Evolutionary conservation across 2,113 vertebrate genomes (phyloP), one percentile per base, ranked within the genome.

Genomic region (Pachycephala philippinensis): DNA sequence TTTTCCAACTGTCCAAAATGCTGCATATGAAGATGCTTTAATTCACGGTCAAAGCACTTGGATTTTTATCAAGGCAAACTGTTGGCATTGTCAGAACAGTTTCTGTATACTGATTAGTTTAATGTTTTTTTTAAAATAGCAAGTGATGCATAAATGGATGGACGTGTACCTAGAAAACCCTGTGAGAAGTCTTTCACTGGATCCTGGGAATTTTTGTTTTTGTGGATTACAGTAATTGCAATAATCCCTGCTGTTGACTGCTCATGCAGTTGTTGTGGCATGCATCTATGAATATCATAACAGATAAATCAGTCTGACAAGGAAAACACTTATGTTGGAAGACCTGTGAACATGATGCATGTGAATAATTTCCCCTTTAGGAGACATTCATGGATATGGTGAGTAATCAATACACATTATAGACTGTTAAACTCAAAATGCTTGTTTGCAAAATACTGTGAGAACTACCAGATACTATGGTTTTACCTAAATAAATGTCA

Each of bases 341-440:
- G 96, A 98, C 96, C 98, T 96, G 98, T 97, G 96, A 98, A 98
- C 97, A 99, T 99, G 99, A 99, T 99, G 98, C 99, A 99, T 71
- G 98, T 99, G 97, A 99, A 99, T 97, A 98, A 98, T 96, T 99
- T 98, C 90, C 99, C 99, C 77, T 98, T 99, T 96, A 98, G 99
- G 97, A 99, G 99, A 94, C 99, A 99, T 98, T 99, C 99, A 81
- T 99, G 99, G 99, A 99, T 99, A 98, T 99, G 99, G 99, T 99
- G 98, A 99, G 99, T 98, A 98, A 97, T 93, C 94, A 84, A 95
- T 97, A 95, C 61, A 94, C 82, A 75, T 92, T 97, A 95, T 76
- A 94, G 71, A 85, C 65, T 82, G 86, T 86, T 92, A 95, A 91
- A 91, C 81, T 95, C 77, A 81, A 59, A 96, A 83, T 97, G 39